Base-by-base conservation (phyloP, 2,113 vertebrate species). In the Circaetus cinerascens region DNA sequence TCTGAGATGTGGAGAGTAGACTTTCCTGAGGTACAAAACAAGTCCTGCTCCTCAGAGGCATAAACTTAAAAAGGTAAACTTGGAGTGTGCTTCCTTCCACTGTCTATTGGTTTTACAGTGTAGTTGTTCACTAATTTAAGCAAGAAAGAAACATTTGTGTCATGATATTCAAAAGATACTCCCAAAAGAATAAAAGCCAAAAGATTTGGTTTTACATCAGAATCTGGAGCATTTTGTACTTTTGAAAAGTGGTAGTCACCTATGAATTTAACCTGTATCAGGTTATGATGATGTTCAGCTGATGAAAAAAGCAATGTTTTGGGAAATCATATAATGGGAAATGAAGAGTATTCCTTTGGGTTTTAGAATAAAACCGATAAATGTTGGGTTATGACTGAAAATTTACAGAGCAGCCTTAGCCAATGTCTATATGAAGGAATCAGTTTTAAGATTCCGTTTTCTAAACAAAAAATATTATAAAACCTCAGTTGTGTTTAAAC, bases 391-490 rank as follows among this genome's bases (percentile, higher is more conserved):
- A 50, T 10, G 7, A 27, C 25, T 66, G 66, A 82, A 91, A 84
- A 40, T 40, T 30, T 74, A 63, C 7, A 46, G 53, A 73, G 19
- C 34, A 84, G 29, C 23, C 22, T 74, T 75, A 72, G 43, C 16
- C 29, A 46, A 29, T 45, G 46, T 74, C 36, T 74, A 0, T 40
- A 10, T 67, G 27, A 92, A 82, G 17, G 7, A 92, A 67, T 67
- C 5, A 60, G 53, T 80, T 96, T 90, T 67, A 77, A 95, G 50
- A 53, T 72, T 77, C 48, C 90, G 22, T 91, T 96, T 96, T 87
- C 43, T 94, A 59, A 94, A 90, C 23, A 87, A 91, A 97, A 97
- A 60, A 25, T 43, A 75, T 69, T 90, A 30, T 43, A 60, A 90
- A 95, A 83, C 55, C 79, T 97, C 59, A 23, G 8, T 66, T 86